Evolutionary conservation across 2,888 invertebrate genomes (phyloP).

Genomic region (Alcis repandata): DNA sequence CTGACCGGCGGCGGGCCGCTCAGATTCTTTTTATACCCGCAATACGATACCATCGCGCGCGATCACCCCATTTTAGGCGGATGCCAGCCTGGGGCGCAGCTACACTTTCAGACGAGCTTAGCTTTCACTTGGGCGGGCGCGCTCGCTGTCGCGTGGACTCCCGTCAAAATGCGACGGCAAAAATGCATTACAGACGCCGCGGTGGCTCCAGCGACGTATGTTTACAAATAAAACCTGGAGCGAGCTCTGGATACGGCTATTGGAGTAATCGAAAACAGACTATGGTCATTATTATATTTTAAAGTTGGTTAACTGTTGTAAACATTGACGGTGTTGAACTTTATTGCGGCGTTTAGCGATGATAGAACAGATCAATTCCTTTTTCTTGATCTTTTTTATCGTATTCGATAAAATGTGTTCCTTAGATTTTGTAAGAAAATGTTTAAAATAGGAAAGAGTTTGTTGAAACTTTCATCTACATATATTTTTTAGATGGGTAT

Average conservation of each 20-base stretch:
- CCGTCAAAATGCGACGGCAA: conserved; percentile 17
- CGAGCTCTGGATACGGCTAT: conserved; percentile 42
- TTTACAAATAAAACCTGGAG: conserved; percentile 57
- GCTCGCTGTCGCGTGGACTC: conserved; percentile 53
- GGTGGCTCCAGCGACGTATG: conserved; percentile 40
- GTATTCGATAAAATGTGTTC: background rate
- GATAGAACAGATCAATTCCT: conserved; percentile 27
- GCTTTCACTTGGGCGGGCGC: conserved; percentile 80
- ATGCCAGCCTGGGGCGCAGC: conserved; percentile 74
- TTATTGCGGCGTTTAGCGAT: conserved; percentile 33
- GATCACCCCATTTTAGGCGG: conserved; percentile 87
- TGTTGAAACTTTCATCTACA: background rate
- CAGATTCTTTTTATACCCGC: conserved; percentile 92
- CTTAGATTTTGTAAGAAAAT: background rate
- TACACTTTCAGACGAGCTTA: conserved; percentile 83
- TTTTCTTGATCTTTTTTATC: conserved; percentile 10
- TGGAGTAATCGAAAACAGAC: conserved; percentile 47
- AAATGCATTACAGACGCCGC: conserved; percentile 44
- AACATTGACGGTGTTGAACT: conserved; percentile 30
- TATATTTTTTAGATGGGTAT: background rate
- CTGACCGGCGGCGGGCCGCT: conserved; percentile 93
- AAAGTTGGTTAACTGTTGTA: conserved; percentile 34
- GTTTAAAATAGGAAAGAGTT: no score
- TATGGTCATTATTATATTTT: conserved; percentile 35
- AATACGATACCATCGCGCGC: conserved; percentile 90